Evolutionary conservation across 2,888 invertebrate genomes (phyloP).

Genomic region (Hoplodrina blanda): DNA sequence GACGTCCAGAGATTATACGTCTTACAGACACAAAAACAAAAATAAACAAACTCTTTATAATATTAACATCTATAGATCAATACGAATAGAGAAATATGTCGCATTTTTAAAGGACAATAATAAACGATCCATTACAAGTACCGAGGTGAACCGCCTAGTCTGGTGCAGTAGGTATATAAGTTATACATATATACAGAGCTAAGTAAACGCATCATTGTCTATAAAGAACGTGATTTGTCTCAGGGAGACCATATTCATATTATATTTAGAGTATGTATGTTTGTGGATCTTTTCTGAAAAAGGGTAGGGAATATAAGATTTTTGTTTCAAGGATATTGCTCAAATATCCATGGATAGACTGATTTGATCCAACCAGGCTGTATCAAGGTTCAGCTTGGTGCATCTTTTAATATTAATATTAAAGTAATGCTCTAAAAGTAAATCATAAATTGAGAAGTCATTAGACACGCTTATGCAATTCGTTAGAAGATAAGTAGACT

Average conservation of each 20-base stretch:
- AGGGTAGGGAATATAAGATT: background rate
- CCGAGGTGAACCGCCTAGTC: constrained; percentile 79
- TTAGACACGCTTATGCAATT: constrained; percentile 20
- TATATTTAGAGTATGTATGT: constrained; percentile 4
- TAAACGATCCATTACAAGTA: constrained; percentile 76
- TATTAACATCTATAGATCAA: constrained; percentile 7
- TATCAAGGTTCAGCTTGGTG: background rate
- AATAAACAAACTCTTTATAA: too few species aligned
- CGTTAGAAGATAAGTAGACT: constrained; percentile 11
- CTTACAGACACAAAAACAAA: background rate
- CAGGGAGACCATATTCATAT: constrained; percentile 10
- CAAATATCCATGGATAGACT: background rate
- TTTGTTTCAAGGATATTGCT: background rate
- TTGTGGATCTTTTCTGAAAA: background rate
- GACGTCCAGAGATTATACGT: too few species aligned
- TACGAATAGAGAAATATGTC: constrained; percentile 54
- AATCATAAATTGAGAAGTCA: background rate
- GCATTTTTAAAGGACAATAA: constrained; percentile 77
- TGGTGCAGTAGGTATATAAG: constrained; percentile 53
- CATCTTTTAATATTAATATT: too few species aligned
- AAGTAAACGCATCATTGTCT: constrained; percentile 67
- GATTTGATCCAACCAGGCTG: background rate
- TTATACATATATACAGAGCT: constrained; percentile 40
- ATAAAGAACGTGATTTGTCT: constrained; percentile 46
- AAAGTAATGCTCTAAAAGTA: background rate